Base-by-base conservation (phyloP, 2,888 invertebrate species). In the Leptinotarsa peninsularis region DNA sequence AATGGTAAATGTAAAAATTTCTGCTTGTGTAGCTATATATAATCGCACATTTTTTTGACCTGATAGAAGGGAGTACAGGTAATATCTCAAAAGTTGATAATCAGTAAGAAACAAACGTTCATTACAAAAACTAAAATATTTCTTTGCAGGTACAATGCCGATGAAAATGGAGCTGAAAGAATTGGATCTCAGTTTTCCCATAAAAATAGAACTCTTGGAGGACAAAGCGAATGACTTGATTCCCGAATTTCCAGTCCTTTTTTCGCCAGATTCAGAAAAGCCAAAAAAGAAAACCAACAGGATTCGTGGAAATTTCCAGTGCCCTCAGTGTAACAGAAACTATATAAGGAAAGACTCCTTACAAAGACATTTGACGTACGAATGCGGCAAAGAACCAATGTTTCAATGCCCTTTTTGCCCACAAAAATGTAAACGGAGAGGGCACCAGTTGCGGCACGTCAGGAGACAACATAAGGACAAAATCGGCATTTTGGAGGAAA, bases 321-420 rank as follows among this genome's bases (percentile, higher is more conserved):
- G 94, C 88, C 90, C 90, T 79, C 91, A 91, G 81, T 96, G 96
- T 87, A 93, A 93, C 74, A 94, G 95, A 88, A 92, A 92, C 77
- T 96, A 96, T 90, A 93, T 93, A 86, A 91, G 93, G 86, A 94
- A 94, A 85, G 93, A 94, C 81, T 94, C 94, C n/a, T 88, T 95
- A 76, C 93, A 93, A 86, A 91, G 95, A 75, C 95, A 95, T 87
- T 90, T 93, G 84, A 93, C 92, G 85, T 93, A 93, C 88, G 95
- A 95, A 86, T 95, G 95, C 86, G 92, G 92, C 81, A 93, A 92
- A 86, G 91, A 91, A 82, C 93, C 93, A 23, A 91, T 92, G 85
- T 93, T 92, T 89, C 92, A 92, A 86, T 94, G 94, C 86, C 91
- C 91, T 67, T 91, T 93, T 88, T 93, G 93, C 86, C 91, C 91